phyloP scores from a whole-genome alignment of 2,888 invertebrate species.

The Caenorhabditis sp. region DNA sequence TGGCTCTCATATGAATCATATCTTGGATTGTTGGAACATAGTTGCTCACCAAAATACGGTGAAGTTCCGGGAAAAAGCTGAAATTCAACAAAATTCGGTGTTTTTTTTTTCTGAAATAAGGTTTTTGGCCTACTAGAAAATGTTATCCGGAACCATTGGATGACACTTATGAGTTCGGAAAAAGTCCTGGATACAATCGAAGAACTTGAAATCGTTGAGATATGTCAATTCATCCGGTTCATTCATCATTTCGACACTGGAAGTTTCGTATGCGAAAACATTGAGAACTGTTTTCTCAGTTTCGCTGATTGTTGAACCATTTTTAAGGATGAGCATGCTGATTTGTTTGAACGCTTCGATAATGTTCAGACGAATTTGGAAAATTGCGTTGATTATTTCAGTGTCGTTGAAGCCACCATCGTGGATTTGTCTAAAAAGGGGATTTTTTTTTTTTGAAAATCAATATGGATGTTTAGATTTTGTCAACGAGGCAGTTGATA shows the following conservation, averaged over 20 bases:
- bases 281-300: slow-evolving; percentile 13
- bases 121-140: slow-evolving; percentile 34
- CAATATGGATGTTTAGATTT: too few species aligned
- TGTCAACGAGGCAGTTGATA: too few species aligned
- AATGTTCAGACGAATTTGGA: slow-evolving; percentile 36
- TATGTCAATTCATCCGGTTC: slow-evolving; percentile 34
- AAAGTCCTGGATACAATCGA: slow-evolving; percentile 25
- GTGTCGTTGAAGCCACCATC: slow-evolving; percentile 41
- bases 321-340: slow-evolving; percentile 14
- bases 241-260: slow-evolving; percentile 39
- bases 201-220: slow-evolving; percentile 23
- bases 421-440: slow-evolving; percentile 23
- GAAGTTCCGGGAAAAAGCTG: slow-evolving; percentile 39
- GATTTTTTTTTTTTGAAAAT: too few species aligned
- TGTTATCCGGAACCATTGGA: slow-evolving; percentile 40
- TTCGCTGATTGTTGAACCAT: background rate
- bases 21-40: slow-evolving; percentile 38
- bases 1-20: slow-evolving; percentile 41
- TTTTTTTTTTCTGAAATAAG: background rate
- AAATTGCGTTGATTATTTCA: slow-evolving; percentile 40
- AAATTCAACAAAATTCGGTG: background rate
- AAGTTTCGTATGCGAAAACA: slow-evolving; percentile 27
- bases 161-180: slow-evolving; percentile 16
- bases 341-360: slow-evolving; percentile 41
- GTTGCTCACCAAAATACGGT: slow-evolving; percentile 20